Evolutionary conservation across 2,888 invertebrate species (phyloP).

Genomic region (Stenolophus ochropezus): DNA sequence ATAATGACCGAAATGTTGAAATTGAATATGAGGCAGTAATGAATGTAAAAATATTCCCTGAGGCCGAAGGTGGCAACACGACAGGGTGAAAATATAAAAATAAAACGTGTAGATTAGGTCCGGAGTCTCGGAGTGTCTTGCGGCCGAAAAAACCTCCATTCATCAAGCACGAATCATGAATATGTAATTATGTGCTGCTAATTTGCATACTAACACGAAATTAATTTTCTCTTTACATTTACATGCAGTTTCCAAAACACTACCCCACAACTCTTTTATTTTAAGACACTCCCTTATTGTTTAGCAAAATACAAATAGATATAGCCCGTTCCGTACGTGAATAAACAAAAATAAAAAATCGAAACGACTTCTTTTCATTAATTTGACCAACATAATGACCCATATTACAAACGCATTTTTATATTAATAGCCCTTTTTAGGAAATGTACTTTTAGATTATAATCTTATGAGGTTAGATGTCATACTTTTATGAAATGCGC

Average conservation of each 20-base stretch:
- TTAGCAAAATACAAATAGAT: neutral
- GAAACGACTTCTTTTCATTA: too few species aligned
- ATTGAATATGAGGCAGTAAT: conserved; percentile 12
- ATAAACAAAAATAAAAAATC: too few species aligned
- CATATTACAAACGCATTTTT: too few species aligned
- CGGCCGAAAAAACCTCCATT: conserved; percentile 15
- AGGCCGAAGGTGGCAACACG: neutral
- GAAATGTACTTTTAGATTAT: too few species aligned
- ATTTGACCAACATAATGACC: too few species aligned
- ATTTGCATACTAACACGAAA: conserved; percentile 40
- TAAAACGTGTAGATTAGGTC: neutral
- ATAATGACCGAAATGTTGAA: neutral
- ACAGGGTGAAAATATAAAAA: conserved; percentile 20
- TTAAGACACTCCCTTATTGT: neutral
- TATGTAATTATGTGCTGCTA: conserved; percentile 33
- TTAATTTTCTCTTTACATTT: conserved; percentile 31
- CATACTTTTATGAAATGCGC: too few species aligned
- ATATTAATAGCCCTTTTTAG: too few species aligned
- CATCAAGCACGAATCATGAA: conserved; percentile 29
- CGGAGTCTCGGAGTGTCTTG: neutral
- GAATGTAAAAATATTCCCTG: conserved; percentile 25
- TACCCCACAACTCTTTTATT: neutral
- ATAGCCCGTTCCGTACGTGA: too few species aligned
- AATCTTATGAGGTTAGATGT: too few species aligned
- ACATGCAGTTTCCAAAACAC: conserved; percentile 24